Evolutionary conservation across 1,140 invertebrate species (phyloP), one percentile per base, ranked within the genome.

Genomic region (Drosophila seguyi): DNA sequence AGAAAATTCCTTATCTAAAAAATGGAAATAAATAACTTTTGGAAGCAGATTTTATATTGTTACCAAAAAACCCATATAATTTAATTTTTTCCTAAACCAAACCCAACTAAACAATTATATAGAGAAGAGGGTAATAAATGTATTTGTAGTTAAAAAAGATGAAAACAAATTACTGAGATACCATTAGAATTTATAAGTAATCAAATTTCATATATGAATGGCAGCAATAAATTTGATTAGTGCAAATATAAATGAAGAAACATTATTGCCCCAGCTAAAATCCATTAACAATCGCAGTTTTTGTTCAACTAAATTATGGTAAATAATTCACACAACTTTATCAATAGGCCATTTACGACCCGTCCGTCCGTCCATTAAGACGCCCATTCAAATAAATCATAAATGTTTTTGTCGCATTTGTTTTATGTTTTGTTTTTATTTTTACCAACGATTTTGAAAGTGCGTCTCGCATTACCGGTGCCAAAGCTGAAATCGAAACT

Each of bases 401-500:
- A 86, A 79, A 75, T 67, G 38, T 57, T 31, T 66, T 71, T 56
- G 50, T 57, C 38, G 67, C 42, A 34, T 58, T 71, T 72, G 66
- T 59, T 71, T 53, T 38, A 38, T 22, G 34, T 11, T 29, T 14
- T 20, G 14, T 31, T 31, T 2, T 34, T 53, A 20, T 34, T 52
- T 34, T 58, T 20, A 50, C 44, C 55, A n/a, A n/a, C n/a, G 61
- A 52, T 74, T 83, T 85, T 66, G 81, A 85, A 85, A 85, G 81
- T 85, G 81, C 81, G 81, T 85, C 78, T 85, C 72, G 71, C 84
- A 85, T 85, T 85, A 85, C 82, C 77, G 44, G 20, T n/a, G 25
- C 25, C 38, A 22, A 41, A 44, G 34, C 36, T 72, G 78, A 81
- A 86, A 68, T 77, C 62, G 69, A 80, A 56, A 69, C 72, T 60